Evolutionary conservation across 2,888 invertebrate species (phyloP).

Genomic region (Cyclophora punctaria): DNA sequence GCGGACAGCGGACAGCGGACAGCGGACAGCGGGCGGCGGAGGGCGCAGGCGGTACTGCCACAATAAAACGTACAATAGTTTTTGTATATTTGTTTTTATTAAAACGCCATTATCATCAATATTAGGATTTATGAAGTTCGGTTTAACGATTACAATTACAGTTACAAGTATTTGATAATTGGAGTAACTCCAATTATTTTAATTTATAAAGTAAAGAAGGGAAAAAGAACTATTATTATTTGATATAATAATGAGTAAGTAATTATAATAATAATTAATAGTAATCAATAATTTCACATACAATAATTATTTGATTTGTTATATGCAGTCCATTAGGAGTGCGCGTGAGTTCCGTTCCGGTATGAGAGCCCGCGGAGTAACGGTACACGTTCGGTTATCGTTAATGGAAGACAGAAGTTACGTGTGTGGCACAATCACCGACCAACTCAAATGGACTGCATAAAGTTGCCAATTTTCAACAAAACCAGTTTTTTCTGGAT

Average conservation of each 20-base stretch:
- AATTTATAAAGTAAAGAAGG: conserved; percentile 59
- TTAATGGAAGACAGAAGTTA: conserved; percentile 51
- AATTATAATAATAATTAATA: conserved; percentile 36
- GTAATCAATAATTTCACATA: conserved; percentile 32
- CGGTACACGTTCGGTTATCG: not conserved
- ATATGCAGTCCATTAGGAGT: conserved; percentile 40
- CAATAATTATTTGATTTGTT: conserved; percentile 15
- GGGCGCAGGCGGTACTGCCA: not conserved
- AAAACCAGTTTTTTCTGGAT: conserved; percentile 48
- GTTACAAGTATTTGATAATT: conserved; percentile 57
- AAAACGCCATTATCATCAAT: conserved; percentile 75
- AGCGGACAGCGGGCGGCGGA: not conserved
- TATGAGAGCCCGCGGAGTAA: too few species aligned
- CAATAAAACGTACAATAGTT: conserved; percentile 65
- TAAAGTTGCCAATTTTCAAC: conserved; percentile 60
- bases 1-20: conserved; percentile 1
- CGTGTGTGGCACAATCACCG: conserved; percentile 50
- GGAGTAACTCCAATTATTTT: conserved; percentile 54
- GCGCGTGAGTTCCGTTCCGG: not conserved
- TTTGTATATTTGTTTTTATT: conserved; percentile 74
- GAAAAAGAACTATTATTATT: conserved; percentile 52
- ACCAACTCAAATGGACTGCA: conserved; percentile 57
- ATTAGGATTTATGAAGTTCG: conserved; percentile 75
- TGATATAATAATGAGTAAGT: conserved; percentile 33
- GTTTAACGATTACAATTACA: conserved; percentile 71